Percentiles rank a stretch among this genome's conserved stretches.
Evolutionary conservation across 2,797 vertebrate genomes (phyloP).

Genomic region (Phalanger gymnotis): DNA sequence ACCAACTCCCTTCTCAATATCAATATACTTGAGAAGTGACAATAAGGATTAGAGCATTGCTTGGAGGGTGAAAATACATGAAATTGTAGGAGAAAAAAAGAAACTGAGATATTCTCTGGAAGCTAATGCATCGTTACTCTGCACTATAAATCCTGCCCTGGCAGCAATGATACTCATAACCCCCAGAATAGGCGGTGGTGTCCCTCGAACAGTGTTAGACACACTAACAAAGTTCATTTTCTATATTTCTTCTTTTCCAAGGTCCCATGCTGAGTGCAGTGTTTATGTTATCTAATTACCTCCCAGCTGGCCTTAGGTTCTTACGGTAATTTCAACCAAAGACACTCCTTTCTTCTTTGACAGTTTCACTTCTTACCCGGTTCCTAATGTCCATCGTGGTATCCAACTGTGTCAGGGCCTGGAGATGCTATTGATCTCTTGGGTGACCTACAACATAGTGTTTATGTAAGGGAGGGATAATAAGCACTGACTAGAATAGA

Average conservation of each 20-base stretch:
- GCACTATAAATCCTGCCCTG: not conserved
- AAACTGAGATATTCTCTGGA: not conserved
- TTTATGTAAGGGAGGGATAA: not conserved
- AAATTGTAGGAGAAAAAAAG: not conserved
- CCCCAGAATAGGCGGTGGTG: not conserved
- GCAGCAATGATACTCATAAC: not conserved
- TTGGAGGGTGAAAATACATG: not conserved
- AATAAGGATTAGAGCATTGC: not conserved
- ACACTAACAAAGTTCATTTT: not conserved
- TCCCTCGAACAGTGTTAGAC: not conserved
- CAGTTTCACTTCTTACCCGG: not conserved
- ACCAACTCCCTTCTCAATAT: not conserved
- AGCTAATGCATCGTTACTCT: not conserved
- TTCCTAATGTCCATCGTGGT: not conserved
- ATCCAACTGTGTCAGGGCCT: not conserved
- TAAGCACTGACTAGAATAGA: not conserved
- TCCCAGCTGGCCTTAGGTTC: not conserved
- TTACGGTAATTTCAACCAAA: not conserved
- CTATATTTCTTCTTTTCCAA: not conserved
- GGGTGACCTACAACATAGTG: not conserved
- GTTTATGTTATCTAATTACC: not conserved
- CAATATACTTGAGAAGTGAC: not conserved
- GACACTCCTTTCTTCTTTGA: not conserved
- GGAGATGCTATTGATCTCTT: not conserved
- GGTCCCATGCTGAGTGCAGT: not conserved